Evolutionary conservation across 2,797 vertebrate genomes (phyloP), one percentile per base, ranked within the genome.

Genomic region (Danio albolineatus): DNA sequence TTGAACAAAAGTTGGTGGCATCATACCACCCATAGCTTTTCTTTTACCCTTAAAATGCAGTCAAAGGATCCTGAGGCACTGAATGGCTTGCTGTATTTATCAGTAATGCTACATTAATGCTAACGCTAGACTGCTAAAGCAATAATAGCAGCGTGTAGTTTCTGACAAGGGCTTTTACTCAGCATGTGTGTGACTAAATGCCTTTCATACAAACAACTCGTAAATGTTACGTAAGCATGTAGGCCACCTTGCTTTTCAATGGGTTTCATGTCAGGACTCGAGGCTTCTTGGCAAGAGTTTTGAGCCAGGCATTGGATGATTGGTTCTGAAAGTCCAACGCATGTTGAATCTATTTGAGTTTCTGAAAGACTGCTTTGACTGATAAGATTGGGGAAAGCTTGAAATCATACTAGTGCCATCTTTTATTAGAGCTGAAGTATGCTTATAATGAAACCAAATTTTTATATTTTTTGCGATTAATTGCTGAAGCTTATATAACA

Each of bases 321-420:
- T 70, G 76, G 71, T 87, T 59, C 64, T 84, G 67, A 66, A 75
- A 73, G 61, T 10, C 3, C 46, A 39, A 79, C 43, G 49, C 51
- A 69, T 59, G 74, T 64, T 21, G 79, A 81, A 82, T 76, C 73
- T 66, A 75, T 79, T 80, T 61, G 73, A 76, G 70, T 73, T 85
- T 74, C 76, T 82, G 21, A 83, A 79, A 80, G 49, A 17, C 44
- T 78, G 85, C 78, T 67, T 61, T 19, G 13, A 65, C 57, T 48
- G 78, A 84, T 88, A 79, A 83, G 74, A 83, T 51, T 81, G 85
- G 57, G 82, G 76, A 83, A 81, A 87, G 76, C 60, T 62, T 46
- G 53, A 41, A 78, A 76, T 59, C 49, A 74, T 41, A 14, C 79
- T 69, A 17, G 76, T 81, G 86, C 16, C 84, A 76, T 85, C 75